Evolutionary conservation across 2,888 invertebrate genomes (phyloP).

Genomic region (Liopterus haemorrhoidalis): DNA sequence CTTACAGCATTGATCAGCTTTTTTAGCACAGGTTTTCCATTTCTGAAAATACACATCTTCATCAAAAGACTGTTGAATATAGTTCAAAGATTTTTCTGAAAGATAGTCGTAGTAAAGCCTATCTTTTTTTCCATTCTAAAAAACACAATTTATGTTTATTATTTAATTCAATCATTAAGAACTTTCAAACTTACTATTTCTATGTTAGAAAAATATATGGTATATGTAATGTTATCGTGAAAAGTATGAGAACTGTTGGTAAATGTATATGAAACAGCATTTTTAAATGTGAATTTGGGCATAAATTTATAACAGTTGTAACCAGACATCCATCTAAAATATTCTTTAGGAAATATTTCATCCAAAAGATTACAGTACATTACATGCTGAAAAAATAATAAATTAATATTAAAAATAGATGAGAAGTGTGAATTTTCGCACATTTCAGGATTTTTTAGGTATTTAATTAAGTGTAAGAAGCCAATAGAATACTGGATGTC

Average conservation of each 20-base stretch:
- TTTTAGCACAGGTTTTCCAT: conserved; percentile 37
- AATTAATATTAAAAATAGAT: too few relatives aligned
- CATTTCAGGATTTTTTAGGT: too few relatives aligned
- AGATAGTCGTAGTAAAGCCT: conserved; percentile 11
- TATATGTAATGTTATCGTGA: not conserved
- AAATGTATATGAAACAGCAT: not conserved
- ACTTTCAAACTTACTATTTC: too few relatives aligned
- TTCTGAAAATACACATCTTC: conserved; percentile 34
- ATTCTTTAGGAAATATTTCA: conserved; percentile 15
- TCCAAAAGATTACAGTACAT: conserved; percentile 24
- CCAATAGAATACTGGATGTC: too few relatives aligned
- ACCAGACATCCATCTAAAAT: conserved; percentile 22
- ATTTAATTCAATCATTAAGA: not conserved
- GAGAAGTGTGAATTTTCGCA: too few relatives aligned
- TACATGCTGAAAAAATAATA: conserved; percentile 1
- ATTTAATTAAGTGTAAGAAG: too few relatives aligned
- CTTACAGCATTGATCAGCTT: conserved; percentile 39
- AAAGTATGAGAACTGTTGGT: not conserved
- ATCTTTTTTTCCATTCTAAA: not conserved
- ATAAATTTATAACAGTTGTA: conserved; percentile 21
- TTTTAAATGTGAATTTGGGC: conserved; percentile 1
- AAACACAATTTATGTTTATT: not conserved
- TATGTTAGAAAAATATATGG: not conserved
- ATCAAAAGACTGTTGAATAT: conserved; percentile 36
- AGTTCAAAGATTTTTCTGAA: conserved; percentile 22